A percentile compares a stretch with the other conserved stretches of the same genome.
Conservation (phyloP, 2,113 vertebrate genomes). For the Colinus virginianus region DNA sequence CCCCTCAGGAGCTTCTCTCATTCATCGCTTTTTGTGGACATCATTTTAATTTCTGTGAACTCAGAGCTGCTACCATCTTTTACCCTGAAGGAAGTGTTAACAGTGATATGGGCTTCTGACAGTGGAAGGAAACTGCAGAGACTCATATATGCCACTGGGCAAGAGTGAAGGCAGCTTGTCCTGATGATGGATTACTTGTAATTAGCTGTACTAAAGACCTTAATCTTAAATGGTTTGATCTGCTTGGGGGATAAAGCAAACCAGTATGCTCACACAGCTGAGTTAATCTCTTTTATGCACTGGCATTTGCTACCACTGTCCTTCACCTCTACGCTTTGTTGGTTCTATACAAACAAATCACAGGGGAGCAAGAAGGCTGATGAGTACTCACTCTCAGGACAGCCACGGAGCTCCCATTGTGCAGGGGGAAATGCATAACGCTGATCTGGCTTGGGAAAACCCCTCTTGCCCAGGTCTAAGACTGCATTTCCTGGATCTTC, state of each 20-base stretch:
- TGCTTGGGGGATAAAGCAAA: constrained; percentile 28
- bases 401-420: neutral
- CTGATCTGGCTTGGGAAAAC: neutral
- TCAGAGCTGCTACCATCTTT: neutral
- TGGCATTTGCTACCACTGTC: neutral
- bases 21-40: neutral
- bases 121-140: neutral
- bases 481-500: neutral
- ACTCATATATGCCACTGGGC: neutral
- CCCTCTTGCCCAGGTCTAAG: neutral
- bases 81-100: neutral
- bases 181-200: constrained; percentile 2
- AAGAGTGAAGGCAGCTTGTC: neutral
- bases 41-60: neutral
- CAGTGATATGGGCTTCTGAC: neutral
- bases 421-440: neutral
- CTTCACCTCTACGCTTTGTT: neutral
- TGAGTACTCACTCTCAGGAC: neutral
- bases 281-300: constrained; percentile 32
- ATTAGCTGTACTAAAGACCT: constrained; percentile 31
- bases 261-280: neutral
- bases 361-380: neutral
- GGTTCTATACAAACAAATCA: neutral
- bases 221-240: constrained; percentile 55
- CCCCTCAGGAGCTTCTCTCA: fast-evolving